Evolutionary conservation across 2,797 vertebrate species (phyloP), one percentile per base, ranked within the genome.

Genomic region (Atherinosoma microstoma): DNA sequence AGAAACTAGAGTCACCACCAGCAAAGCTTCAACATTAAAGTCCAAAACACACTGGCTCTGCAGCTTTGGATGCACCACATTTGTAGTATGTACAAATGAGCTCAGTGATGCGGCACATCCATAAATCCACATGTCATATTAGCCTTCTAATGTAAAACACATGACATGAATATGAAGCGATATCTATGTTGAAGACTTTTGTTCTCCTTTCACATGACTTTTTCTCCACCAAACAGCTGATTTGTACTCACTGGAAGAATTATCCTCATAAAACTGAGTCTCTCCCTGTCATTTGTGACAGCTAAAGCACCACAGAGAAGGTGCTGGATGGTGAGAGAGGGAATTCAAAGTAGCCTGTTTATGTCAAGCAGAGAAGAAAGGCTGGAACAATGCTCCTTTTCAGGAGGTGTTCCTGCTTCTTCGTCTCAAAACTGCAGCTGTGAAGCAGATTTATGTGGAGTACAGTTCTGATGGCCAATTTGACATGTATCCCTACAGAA

Each of bases 31-130:
- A 75, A 74, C 58, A 54, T 70, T 80, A 47, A 84, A 76, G 63
- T 76, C 75, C 70, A 80, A 75, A 83, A 83, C 82, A 82, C 65
- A 66, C 68, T 73, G 77, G 40, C 68, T 70, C 73, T 73, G 77
- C 45, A 78, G 61, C 68, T 38, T 45, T 77, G 61, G 62, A 57
- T 65, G 64, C 76, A 49, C 63, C 53, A 42, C 77, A 0, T 47
- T 42, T 73, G 34, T 58, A 40, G 20, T 54, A 18, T 32, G 32
- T 56, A 67, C 54, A 40, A 27, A 32, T 18, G 15, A 11, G 15
- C 27, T 35, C 9, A 0, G 3, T 1, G n/a, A 45, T 18, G 57
- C 57, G 16, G 64, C 24, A 45, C 12, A 32, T 57, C 34, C 70
- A 58, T 42, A 51, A 63, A 70, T 63, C 34, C 47, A 47, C 59